Conservation (phyloP, 1,140 invertebrate genomes). For the Dinoponera quadriceps region DNA sequence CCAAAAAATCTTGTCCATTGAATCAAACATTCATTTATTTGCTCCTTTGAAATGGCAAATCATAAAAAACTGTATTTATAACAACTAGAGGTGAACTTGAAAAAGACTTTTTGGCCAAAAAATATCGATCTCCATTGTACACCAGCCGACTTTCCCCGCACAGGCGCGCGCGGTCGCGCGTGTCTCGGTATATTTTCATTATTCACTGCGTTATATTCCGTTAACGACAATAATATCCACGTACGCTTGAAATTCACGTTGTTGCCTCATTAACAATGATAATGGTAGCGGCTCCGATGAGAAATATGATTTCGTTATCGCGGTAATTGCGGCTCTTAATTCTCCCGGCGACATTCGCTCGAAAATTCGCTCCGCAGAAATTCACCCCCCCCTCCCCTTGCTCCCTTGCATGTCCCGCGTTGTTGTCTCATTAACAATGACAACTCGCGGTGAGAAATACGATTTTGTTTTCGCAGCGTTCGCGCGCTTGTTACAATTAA, state of each 20-base stretch:
- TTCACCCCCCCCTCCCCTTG: too few species aligned
- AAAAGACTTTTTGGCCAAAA: too few species aligned
- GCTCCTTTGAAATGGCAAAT: too few species aligned
- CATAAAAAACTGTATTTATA: too few species aligned
- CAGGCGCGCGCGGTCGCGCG: not conserved
- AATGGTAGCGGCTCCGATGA: conserved; percentile 34
- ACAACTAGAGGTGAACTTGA: too few species aligned
- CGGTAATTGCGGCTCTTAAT: conserved; percentile 43
- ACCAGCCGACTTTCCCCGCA: not conserved
- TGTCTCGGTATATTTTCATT: not conserved
- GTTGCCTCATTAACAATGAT: conserved; percentile 46
- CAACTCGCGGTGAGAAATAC: conserved; percentile 19
- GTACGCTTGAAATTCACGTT: conserved; percentile 40
- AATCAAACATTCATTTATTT: too few species aligned
- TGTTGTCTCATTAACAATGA: conserved; percentile 47
- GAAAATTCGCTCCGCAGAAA: too few species aligned
- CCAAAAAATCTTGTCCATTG: too few species aligned
- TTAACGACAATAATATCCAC: conserved; percentile 39
- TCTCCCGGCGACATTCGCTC: conserved; percentile 32
- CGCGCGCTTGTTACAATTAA: not conserved
- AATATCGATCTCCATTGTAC: too few species aligned
- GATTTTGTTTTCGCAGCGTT: conserved; percentile 27
- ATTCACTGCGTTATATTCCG: conserved; percentile 26
- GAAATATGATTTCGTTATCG: conserved; percentile 56
- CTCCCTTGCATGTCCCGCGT: too few species aligned